Percentiles rank a stretch among this genome's conserved stretches.
Evolutionary conservation across 2,113 vertebrate species (phyloP).

Genomic region (Centropus bengalensis): DNA sequence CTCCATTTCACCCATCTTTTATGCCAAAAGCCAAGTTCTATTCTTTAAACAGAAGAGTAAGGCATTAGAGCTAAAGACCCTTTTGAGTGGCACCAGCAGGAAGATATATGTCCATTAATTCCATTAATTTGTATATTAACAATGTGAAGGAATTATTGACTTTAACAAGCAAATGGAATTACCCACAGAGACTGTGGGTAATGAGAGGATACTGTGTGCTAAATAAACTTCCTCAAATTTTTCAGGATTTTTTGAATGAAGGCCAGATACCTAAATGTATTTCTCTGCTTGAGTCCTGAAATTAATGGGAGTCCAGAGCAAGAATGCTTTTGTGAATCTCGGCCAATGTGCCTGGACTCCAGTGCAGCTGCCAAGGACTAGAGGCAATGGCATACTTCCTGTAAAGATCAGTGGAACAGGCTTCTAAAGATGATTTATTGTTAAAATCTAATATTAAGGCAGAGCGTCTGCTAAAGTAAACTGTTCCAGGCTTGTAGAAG

Average conservation of each 20-base stretch:
- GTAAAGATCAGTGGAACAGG: not conserved
- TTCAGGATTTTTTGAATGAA: conserved; percentile 9
- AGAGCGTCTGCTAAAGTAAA: not conserved
- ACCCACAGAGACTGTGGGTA: not conserved
- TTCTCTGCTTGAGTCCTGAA: not conserved
- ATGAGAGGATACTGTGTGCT: not conserved
- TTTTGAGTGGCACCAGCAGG: not conserved
- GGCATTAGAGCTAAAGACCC: not conserved
- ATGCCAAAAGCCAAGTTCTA: not conserved
- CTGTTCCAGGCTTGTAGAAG: not conserved
- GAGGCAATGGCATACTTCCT: conserved; percentile 4
- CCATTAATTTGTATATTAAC: not conserved
- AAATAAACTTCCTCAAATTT: not conserved
- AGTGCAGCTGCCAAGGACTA: not conserved
- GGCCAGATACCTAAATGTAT: not conserved
- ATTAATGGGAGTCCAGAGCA: not conserved
- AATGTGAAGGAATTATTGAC: not conserved
- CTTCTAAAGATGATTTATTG: not conserved
- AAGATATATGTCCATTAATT: not conserved
- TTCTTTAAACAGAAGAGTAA: not conserved
- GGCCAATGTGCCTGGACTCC: not conserved
- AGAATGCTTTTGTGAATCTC: not conserved
- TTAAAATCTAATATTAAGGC: not conserved
- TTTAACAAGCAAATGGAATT: not conserved
- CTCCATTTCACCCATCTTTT: not conserved